Evolutionary conservation across 2,888 invertebrate species (phyloP).

Genomic region (Rhamphomyia laevipes): DNA sequence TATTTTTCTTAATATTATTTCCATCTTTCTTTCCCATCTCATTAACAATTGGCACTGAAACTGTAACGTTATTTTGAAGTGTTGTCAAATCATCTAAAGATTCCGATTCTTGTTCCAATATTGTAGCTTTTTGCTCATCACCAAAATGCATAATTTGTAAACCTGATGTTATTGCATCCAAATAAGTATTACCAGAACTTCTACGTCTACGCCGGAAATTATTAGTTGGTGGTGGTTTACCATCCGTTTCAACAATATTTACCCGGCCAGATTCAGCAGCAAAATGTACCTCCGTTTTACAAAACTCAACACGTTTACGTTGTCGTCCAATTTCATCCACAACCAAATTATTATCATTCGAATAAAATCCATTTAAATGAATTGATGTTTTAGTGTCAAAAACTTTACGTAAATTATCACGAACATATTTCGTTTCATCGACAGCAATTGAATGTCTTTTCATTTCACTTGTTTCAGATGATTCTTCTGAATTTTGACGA

Average conservation of each 20-base stretch:
- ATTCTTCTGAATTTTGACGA: conserved; percentile 11
- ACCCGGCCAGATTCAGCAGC: conserved; percentile 75
- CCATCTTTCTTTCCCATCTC: conserved; percentile 18
- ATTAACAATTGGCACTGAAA: conserved; percentile 24
- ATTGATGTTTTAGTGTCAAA: conserved; percentile 27
- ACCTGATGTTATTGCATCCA: conserved; percentile 31
- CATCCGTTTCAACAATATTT: conserved; percentile 78
- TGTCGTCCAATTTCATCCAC: conserved; percentile 7
- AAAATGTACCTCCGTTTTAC: conserved; percentile 81
- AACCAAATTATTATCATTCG: conserved; percentile 7
- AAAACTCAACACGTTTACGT: conserved; percentile 68
- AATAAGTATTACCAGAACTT: conserved; percentile 35
- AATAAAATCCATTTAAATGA: conserved; percentile 28
- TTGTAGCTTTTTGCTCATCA: conserved; percentile 32
- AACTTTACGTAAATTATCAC: conserved; percentile 26
- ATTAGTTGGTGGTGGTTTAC: conserved; percentile 74
- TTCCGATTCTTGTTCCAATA: conserved; percentile 10
- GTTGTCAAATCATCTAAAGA: not conserved
- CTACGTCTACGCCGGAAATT: conserved; percentile 60
- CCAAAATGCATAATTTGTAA: conserved; percentile 56
- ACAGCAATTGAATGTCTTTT: conserved; percentile 48
- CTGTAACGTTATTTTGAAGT: conserved; percentile 23
- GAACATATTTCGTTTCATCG: conserved; percentile 43
- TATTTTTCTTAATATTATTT: not conserved
- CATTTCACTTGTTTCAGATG: conserved; percentile 14